phyloP scores from a whole-genome alignment of 2,888 invertebrate species.

The Alsophila aescularia region DNA sequence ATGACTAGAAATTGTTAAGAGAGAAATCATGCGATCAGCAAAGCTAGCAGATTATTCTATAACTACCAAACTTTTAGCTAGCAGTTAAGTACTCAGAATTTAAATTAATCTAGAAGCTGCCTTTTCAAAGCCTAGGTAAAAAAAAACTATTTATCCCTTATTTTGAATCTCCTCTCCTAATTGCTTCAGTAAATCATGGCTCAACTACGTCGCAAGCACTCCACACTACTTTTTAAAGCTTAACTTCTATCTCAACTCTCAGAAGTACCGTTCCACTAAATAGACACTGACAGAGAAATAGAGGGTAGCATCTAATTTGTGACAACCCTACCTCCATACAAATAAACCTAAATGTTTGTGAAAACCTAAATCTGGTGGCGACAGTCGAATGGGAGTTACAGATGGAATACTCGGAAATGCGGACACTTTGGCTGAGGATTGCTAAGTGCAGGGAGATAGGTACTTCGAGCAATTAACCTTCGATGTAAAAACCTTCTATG shows the following conservation, averaged over 20 bases:
- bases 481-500: neutral
- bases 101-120: no score
- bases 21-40: no score
- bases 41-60: no score
- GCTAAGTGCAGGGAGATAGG: neutral
- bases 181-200: neutral
- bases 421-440: conserved; percentile 4
- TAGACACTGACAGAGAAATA: neutral
- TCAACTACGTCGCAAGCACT: neutral
- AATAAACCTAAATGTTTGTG: conserved; percentile 74
- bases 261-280: neutral
- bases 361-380: conserved; percentile 71
- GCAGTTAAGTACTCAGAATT: no score
- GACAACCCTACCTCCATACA: conserved; percentile 36
- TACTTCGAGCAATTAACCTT: neutral
- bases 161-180: neutral
- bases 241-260: neutral
- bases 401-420: conserved; percentile 13
- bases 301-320: neutral
- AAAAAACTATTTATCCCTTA: neutral
- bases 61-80: no score
- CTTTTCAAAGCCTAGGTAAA: neutral
- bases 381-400: conserved; percentile 55
- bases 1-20: no score
- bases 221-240: neutral